Conservation (phyloP, 2,113 vertebrate species). For the Dicerorhinus sumatrensis region DNA sequence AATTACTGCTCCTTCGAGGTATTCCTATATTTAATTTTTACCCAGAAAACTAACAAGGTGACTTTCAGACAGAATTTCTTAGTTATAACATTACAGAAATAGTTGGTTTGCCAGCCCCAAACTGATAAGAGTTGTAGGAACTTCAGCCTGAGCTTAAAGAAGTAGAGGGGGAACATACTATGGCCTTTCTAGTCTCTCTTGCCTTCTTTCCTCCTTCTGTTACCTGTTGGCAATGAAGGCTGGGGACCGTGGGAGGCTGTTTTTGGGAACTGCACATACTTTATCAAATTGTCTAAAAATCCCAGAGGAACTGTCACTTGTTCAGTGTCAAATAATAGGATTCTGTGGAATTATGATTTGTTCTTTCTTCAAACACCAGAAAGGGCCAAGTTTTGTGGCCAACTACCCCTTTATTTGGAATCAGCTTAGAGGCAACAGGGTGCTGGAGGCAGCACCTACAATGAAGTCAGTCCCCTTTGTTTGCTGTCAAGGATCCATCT, state of each 20-base stretch:
- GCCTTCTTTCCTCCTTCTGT: neutral
- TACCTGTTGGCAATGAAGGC: neutral
- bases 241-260: neutral
- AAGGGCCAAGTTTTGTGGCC: constrained; percentile 52
- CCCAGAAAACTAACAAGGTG: neutral
- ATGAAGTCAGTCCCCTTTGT: neutral
- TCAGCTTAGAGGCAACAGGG: neutral
- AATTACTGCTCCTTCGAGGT: neutral
- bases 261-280: neutral
- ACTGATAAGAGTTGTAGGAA: neutral
- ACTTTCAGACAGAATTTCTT: neutral
- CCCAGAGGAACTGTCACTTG: constrained; percentile 65
- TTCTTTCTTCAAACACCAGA: constrained; percentile 58
- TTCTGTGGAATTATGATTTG: neutral
- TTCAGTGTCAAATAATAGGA: neutral
- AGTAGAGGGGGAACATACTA: neutral
- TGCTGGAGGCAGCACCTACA: neutral
- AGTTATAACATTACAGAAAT: neutral
- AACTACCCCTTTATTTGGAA: neutral
- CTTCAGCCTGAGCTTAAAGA: neutral
- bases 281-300: constrained; percentile 65
- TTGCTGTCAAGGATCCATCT: neutral
- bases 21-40: neutral
- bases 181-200: neutral
- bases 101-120: neutral